Conservation (phyloP, 2,797 vertebrate species). For the Luscinia megarhynchos region DNA sequence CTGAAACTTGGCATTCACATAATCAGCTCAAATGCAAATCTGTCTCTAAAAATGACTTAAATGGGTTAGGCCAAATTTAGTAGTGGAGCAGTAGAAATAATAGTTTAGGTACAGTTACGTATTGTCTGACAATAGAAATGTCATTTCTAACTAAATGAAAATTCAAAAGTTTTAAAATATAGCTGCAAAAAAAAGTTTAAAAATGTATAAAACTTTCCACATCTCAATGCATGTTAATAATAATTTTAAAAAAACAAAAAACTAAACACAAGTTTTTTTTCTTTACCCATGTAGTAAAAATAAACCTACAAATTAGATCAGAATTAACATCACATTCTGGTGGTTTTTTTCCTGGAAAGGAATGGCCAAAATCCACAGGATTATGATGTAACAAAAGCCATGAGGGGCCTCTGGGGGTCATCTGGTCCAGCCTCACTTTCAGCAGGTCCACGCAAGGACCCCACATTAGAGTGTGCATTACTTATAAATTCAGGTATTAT, state of each 20-base stretch:
- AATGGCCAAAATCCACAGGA: neutral
- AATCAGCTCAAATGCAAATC: constrained; percentile 40
- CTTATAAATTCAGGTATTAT: neutral
- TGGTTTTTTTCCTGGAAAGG: neutral
- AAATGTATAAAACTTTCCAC: neutral
- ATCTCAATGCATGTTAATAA: neutral
- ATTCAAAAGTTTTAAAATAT: neutral
- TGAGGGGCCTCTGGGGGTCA: neutral
- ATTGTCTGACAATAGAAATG: neutral
- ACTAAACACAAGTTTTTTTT: neutral
- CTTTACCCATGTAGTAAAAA: neutral
- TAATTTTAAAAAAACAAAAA: no score
- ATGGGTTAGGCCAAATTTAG: constrained; percentile 42
- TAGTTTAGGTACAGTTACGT: constrained; percentile 23
- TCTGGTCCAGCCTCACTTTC: neutral
- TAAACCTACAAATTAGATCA: neutral
- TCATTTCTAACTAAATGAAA: neutral
- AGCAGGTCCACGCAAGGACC: neutral
- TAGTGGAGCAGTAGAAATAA: neutral
- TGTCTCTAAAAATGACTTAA: constrained; percentile 38
- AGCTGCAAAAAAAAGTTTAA: neutral
- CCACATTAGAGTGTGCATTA: rapidly evolving
- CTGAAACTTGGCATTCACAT: constrained; percentile 42
- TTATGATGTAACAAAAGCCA: neutral
- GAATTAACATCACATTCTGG: neutral